A percentile compares a stretch with the other conserved stretches of the same genome.
phyloP scores from a whole-genome alignment of 2,888 invertebrate species.

The Xestia rhomboidea region DNA sequence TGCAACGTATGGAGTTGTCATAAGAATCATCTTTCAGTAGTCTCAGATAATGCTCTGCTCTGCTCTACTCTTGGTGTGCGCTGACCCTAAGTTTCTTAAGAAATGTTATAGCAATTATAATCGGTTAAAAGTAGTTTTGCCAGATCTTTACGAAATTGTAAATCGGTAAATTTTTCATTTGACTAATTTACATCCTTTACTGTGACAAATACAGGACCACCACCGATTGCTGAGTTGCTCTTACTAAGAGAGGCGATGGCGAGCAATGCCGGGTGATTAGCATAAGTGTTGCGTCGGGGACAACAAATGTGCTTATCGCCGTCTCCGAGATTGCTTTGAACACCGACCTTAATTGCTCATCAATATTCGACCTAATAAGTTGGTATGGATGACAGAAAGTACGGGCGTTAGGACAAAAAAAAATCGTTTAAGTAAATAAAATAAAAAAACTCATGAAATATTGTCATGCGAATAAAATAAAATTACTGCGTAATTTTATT shows the following conservation, averaged over 20 bases:
- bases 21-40: no score
- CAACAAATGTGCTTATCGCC: slow-evolving; percentile 87
- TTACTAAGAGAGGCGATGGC: slow-evolving; percentile 6
- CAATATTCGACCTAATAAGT: slow-evolving; percentile 85
- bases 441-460: background rate
- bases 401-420: background rate
- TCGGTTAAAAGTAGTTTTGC: background rate
- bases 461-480: background rate
- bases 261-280: slow-evolving; percentile 73
- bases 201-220: slow-evolving; percentile 49
- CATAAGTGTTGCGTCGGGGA: slow-evolving; percentile 81
- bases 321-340: slow-evolving; percentile 82
- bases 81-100: background rate
- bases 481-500: background rate
- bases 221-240: slow-evolving; percentile 15
- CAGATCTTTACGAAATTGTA: background rate
- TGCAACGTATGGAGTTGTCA: no score
- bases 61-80: no score
- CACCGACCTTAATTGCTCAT: slow-evolving; percentile 89
- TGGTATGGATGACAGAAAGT: slow-evolving; percentile 69
- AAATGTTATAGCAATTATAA: background rate
- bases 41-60: no score
- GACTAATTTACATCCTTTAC: background rate
- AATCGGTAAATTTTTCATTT: background rate
- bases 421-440: background rate